phyloP scores from a whole-genome alignment of 2,113 vertebrate species.

The Chionodraco myersi region DNA sequence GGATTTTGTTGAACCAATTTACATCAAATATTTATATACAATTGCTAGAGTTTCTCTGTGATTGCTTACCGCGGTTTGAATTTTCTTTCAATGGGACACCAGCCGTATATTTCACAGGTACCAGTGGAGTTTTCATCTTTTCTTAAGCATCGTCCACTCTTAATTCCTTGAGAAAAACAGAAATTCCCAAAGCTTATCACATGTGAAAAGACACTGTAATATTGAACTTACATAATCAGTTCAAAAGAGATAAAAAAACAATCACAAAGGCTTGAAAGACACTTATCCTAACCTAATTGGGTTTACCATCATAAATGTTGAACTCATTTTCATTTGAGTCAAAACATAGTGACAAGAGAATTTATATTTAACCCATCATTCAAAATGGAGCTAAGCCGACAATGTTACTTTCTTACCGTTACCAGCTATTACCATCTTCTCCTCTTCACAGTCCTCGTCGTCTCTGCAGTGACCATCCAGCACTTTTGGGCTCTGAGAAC shows the following conservation, averaged over 20 bases:
- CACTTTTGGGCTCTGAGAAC: constrained; percentile 82
- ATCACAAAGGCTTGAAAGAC: no score
- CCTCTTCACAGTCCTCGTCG: constrained; percentile 85
- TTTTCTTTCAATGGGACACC: constrained; percentile 90
- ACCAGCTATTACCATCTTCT: constrained; percentile 82
- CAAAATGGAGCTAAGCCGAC: not conserved
- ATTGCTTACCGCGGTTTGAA: constrained; percentile 68
- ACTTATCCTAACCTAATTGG: no score
- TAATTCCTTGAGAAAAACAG: constrained; percentile 83
- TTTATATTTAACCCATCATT: not conserved
- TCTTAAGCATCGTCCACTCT: constrained; percentile 87
- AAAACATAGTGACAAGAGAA: not conserved
- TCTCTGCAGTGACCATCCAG: constrained; percentile 78
- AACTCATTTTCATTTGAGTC: no score
- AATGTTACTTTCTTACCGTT: constrained; percentile 64
- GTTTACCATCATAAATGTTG: no score
- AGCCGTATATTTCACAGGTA: constrained; percentile 92
- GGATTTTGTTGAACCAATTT: not conserved
- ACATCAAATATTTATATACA: not conserved
- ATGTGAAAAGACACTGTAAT: not conserved
- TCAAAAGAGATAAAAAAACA: no score
- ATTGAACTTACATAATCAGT: no score
- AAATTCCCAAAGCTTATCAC: not conserved
- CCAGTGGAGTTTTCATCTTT: constrained; percentile 71
- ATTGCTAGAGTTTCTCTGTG: not conserved